Evolutionary conservation across 1,140 invertebrate genomes (phyloP), one percentile per base, ranked within the genome.

Genomic region (Oreohelix idahoensis): DNA sequence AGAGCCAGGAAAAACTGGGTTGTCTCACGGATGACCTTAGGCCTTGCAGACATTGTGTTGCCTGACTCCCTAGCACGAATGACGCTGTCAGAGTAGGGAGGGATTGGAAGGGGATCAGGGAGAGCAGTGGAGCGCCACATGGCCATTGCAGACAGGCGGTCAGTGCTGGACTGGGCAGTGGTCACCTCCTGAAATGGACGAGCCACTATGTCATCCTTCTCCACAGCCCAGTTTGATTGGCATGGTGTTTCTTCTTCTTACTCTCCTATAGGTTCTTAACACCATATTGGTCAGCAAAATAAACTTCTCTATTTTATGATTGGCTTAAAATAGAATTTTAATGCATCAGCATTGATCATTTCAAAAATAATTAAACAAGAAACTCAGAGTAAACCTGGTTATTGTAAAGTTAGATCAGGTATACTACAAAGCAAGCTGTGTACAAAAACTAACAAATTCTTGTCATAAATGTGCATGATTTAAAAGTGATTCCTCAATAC

Each of bases 11-110:
- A 86, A 66, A 74, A 86, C 74, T 86, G 83, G 32, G 83, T 84
- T 29, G 85, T 86, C 69, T 86, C 85, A 49, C 85, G 73, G 83
- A 86, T 86, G 85, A 86, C 84, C 45, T 83, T 79, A 35, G 83
- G 85, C n/a, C 85, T 83, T 23, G 84, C 84, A 8, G 84, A 85
- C 76, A 82, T 82, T 15, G 84, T 85, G 81, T 85, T 85, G 53
- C 84, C 84, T 13, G 81, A 80, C 58, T 85, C 84, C 1, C 84
- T 36, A 23, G 84, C 84, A 32, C 84, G 69, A 74, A 83, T 73
- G 63, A 85, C 84, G 42, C 78, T 83, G 58, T 83, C 69, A 20
- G 84, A 85, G 73, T 80, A 85, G n/a, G 81, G 84, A 36, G 84
- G 84, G 51, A 71, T 76, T 38, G 84, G 84, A 8, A 85, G 78